Evolutionary conservation across 1,140 invertebrate genomes (phyloP), one percentile per base, ranked within the genome.

Genomic region (Drusus annulatus): DNA sequence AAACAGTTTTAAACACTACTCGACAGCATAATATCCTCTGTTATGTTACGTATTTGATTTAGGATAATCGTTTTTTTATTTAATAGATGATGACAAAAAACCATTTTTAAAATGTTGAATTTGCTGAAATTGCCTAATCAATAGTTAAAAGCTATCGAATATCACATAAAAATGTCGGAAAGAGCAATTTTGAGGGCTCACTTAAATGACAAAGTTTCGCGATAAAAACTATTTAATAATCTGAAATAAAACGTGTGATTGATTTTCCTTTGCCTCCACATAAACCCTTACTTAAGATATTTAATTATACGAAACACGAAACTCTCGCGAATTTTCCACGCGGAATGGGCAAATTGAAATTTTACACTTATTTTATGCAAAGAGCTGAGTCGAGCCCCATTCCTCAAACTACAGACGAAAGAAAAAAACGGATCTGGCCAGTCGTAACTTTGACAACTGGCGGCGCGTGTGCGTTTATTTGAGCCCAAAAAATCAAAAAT

Each of bases 311-410:
- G 15, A 71, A 71, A 71, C 36, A 71, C 68, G 45, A 51, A 71
- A 71, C 31, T 71, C 45, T 71, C 68, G 23, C 68, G 51, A 71
- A 71, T 71, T 71, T 19, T 17, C 68, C 45, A 17, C 17, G 17
- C 68, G 68, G 62, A 71, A 51, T 45, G 28, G 36, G 68, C 23
- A 51, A 71, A 71, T 50, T 71, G 68, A 71, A 71, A 71, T 71
- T 71, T 69, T 69, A 69, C 65, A 69, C 28, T 69, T 50, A 69
- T 69, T 69, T 71, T 71, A 71, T 71, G 68, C 68, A 50, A 50
- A 71, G 45, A 36, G 16, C 36, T 10, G n/a, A 45, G 36, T 45
- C 36, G 36, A 45, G 36, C 13, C 8, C 62, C 62, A 63, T 63
- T 63, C 25, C 62, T 63, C 62, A 63, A 28, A 63, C 8, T 45